Evolutionary conservation across 2,888 invertebrate species (phyloP), one percentile per base, ranked within the genome.

Genomic region (Mamestra brassicae): DNA sequence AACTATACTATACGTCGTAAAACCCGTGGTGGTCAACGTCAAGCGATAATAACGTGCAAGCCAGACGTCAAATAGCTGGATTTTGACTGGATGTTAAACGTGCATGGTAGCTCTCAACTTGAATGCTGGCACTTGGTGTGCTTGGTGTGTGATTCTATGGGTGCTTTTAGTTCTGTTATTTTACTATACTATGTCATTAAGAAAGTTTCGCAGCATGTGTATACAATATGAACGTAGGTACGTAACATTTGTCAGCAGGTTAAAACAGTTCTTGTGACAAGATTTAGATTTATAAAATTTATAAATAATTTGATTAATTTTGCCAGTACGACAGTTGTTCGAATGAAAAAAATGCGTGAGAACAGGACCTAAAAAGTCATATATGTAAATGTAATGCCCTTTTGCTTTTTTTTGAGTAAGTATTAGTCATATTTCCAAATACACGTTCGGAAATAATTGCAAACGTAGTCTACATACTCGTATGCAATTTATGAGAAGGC

Each of bases 91-190:
- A 74, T 58, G 50, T 64, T 3, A 57, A 64, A 34, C 0, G 3
- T 73, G 47, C 2, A 11, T 15, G 8, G 38, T 57, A 65, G n/a
- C 42, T 76, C 38, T 50, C 15, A 50, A 47, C 34, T n/a, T 17
- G 34, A 60, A 38, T 47, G 3, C 13, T 60, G 15, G 11, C 13
- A 36, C 11, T 26, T 36, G 0, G 60, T 38, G 10, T 42, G n/a
- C 34, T 42, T 38, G 61, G 72, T 68, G 57, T 65, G 58, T 62
- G 34, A 47, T 61, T 70, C 5, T 11, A 63, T 42, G 45, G 11
- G 11, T 68, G 47, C 45, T 17, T 67, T 50, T 60, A 64, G 15
- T 60, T 73, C 7, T 74, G 38, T n/a, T 45, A 3, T 47, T 71
- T 34, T 63, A 66, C 0, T 66, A 26, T 26, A 26, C 26, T 26